A percentile compares a stretch with the other conserved stretches of the same genome.
Conservation (phyloP, 2,113 vertebrate species). For the Camelus dromedarius region DNA sequence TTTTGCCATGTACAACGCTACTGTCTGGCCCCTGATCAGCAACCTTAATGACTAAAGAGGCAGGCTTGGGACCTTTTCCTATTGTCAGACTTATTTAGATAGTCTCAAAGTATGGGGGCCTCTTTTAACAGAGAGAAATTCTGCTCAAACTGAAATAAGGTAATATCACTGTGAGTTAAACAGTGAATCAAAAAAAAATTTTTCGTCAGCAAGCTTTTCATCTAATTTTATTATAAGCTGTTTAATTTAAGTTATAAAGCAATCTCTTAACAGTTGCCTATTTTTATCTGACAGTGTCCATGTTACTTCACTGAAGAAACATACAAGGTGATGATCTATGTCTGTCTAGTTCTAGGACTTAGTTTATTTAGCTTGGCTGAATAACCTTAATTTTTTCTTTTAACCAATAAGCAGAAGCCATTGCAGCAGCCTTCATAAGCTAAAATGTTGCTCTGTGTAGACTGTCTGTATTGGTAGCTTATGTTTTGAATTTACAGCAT, state of each 20-base stretch:
- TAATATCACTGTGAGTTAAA: slow-evolving; percentile 40
- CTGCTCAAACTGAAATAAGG: slow-evolving; percentile 48
- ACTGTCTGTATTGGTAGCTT: slow-evolving; percentile 68
- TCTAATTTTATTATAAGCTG: slow-evolving; percentile 60
- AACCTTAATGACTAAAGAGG: background rate
- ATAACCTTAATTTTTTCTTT: slow-evolving; percentile 76
- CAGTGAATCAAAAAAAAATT: background rate
- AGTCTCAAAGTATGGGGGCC: background rate
- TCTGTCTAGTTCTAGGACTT: slow-evolving; percentile 86
- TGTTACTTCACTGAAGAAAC: slow-evolving; percentile 92
- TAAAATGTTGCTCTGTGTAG: slow-evolving; percentile 75
- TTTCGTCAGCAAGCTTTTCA: background rate
- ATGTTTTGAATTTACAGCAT: slow-evolving; percentile 67
- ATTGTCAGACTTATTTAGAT: slow-evolving; percentile 2
- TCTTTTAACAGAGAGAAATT: slow-evolving; percentile 28
- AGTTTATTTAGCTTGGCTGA: slow-evolving; percentile 83
- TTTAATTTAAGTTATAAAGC: slow-evolving; percentile 57
- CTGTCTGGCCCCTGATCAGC: background rate
- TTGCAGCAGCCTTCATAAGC: slow-evolving; percentile 85
- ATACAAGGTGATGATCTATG: slow-evolving; percentile 90
- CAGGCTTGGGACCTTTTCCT: background rate
- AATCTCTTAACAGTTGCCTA: slow-evolving; percentile 85
- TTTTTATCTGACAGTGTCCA: slow-evolving; percentile 92
- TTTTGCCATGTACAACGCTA: background rate
- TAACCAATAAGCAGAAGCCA: slow-evolving; percentile 80